phyloP scores from a whole-genome alignment of 2,797 vertebrate species.

The Nannoperca australis region DNA sequence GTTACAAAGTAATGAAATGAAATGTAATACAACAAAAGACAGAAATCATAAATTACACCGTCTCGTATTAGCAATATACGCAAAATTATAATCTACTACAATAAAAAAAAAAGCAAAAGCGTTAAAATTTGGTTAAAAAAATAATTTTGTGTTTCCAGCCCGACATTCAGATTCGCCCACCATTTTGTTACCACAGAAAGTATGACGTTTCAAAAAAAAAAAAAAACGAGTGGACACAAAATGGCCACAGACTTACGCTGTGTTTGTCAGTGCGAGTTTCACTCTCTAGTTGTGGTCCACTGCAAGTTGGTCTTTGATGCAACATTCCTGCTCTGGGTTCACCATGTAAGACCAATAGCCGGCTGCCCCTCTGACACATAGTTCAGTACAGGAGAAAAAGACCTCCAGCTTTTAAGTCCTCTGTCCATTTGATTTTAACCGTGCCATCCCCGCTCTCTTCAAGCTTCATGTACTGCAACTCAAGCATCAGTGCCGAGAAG shows the following conservation, averaged over 20 bases:
- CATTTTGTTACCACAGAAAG: constrained; percentile 68
- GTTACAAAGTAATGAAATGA: background rate
- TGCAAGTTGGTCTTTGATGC: constrained; percentile 52
- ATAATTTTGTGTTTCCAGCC: background rate
- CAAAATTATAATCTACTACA: background rate
- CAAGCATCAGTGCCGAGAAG: constrained; percentile 26
- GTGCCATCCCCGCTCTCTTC: constrained; percentile 27
- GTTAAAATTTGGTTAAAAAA: background rate
- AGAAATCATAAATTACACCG: background rate
- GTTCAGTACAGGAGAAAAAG: constrained; percentile 40
- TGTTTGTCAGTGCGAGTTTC: constrained; percentile 45
- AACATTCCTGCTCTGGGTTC: constrained; percentile 36
- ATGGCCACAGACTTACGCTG: constrained; percentile 71
- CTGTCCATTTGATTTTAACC: constrained; percentile 52
- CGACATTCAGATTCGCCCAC: constrained; percentile 38
- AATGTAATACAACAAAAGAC: background rate
- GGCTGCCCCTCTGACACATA: constrained; percentile 25
- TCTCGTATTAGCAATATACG: background rate
- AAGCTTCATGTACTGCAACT: constrained; percentile 43
- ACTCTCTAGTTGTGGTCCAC: constrained; percentile 41
- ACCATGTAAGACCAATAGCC: constrained; percentile 33
- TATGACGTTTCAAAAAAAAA: constrained; percentile 49
- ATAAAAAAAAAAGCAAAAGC: too few species aligned
- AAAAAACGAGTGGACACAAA: constrained; percentile 65
- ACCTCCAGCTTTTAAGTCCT: constrained; percentile 49